phyloP scores from a whole-genome alignment of 2,797 vertebrate genomes.

The Molothrus aeneus region DNA sequence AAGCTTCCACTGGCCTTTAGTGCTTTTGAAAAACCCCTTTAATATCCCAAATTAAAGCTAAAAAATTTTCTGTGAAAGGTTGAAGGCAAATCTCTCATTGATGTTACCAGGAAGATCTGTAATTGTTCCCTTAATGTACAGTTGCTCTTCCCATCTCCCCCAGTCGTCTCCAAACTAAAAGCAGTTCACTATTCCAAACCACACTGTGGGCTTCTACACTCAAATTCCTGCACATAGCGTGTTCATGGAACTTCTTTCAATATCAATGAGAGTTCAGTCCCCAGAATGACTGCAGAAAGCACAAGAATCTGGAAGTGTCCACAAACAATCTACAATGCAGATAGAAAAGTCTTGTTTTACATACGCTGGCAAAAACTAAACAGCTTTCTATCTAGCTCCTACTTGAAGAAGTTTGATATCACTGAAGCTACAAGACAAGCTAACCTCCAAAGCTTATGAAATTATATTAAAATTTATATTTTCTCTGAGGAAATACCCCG shows the following conservation, averaged over 20 bases:
- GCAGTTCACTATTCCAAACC: constrained; percentile 47
- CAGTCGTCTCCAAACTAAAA: constrained; percentile 29
- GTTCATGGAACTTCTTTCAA: constrained; percentile 5
- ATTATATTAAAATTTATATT: constrained; percentile 74
- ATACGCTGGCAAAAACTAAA: constrained; percentile 72
- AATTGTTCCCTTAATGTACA: constrained; percentile 54
- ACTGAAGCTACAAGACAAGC: constrained; percentile 72
- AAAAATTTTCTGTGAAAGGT: constrained; percentile 43
- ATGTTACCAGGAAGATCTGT: constrained; percentile 25
- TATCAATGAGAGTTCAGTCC: constrained; percentile 67
- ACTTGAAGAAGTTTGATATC: constrained; percentile 69
- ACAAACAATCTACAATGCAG: constrained; percentile 72
- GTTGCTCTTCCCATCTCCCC: constrained; percentile 39
- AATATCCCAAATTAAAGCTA: constrained; percentile 61
- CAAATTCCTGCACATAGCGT: constrained; percentile 6
- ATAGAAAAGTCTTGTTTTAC: constrained; percentile 71
- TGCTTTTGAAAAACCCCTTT: constrained; percentile 59
- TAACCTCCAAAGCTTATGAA: constrained; percentile 72
- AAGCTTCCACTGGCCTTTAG: constrained; percentile 33
- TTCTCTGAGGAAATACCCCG: constrained; percentile 72
- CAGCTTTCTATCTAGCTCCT: constrained; percentile 72
- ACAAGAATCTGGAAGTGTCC: constrained; percentile 70
- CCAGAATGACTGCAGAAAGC: constrained; percentile 68
- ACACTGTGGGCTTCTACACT: constrained; percentile 17
- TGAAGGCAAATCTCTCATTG: constrained; percentile 61